Percentiles rank a stretch among this genome's conserved stretches.
Evolutionary conservation across 2,888 invertebrate species (phyloP).

Genomic region (Drosophila pegasa): DNA sequence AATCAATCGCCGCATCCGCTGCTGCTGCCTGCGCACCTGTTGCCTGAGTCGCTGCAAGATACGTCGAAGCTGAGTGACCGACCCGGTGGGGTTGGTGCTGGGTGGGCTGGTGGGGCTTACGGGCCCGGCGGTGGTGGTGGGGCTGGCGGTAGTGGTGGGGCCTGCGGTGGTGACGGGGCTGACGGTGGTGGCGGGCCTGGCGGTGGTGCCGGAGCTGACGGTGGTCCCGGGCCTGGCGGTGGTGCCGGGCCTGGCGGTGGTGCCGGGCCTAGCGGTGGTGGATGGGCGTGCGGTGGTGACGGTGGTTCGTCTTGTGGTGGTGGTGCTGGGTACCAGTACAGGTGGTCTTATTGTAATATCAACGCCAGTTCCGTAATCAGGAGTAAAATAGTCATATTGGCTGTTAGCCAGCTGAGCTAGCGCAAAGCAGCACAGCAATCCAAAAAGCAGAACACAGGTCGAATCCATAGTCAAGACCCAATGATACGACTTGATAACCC

Average conservation of each 20-base stretch:
- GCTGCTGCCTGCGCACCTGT: not conserved
- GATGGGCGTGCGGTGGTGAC: too few species aligned
- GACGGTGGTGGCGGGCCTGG: not conserved
- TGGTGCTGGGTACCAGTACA: too few species aligned
- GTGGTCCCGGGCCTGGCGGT: too few species aligned
- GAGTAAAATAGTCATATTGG: not conserved
- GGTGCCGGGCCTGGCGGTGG: not conserved
- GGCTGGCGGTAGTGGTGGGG: too few species aligned
- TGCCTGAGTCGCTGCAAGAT: not conserved
- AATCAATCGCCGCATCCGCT: not conserved
- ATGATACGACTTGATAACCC: not conserved
- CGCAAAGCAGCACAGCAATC: slow-evolving; percentile 1
- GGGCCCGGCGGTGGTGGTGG: too few species aligned
- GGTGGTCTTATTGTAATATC: not conserved
- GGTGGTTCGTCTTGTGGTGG: too few species aligned
- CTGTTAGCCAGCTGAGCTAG: slow-evolving; percentile 11
- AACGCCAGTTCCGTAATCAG: not conserved
- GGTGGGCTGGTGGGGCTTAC: not conserved
- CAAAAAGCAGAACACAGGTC: slow-evolving; percentile 4
- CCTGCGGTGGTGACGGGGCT: not conserved
- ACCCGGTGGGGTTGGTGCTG: too few species aligned
- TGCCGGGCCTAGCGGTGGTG: too few species aligned
- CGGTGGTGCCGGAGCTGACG: too few species aligned
- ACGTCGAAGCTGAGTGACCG: too few species aligned
- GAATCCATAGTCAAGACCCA: slow-evolving; percentile 14